Conservation (phyloP, 2,888 invertebrate genomes). For the Drosophila mayaguana region DNA sequence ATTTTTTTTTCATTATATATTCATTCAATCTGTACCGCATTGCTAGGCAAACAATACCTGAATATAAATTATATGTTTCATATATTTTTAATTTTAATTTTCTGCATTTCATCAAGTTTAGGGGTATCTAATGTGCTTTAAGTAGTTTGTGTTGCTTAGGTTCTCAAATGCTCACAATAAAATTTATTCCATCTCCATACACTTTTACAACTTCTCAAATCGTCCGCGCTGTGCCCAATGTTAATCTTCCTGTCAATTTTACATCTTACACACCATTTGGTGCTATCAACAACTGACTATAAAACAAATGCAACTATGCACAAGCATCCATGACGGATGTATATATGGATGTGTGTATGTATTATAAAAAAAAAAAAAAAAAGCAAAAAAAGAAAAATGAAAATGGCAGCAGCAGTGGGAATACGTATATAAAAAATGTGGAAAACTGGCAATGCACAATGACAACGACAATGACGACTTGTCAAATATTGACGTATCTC, state of each 20-base stretch:
- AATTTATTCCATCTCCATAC: too few species aligned
- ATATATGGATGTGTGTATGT: constrained; percentile 3
- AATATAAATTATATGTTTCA: too few species aligned
- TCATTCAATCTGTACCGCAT: too few species aligned
- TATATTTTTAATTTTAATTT: too few species aligned
- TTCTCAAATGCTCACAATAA: too few species aligned
- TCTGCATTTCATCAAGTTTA: too few species aligned
- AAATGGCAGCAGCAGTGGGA: constrained; percentile 11
- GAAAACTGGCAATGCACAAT: constrained; percentile 56
- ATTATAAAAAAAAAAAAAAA: neutral
- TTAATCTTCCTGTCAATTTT: constrained; percentile 35
- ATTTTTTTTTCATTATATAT: too few species aligned
- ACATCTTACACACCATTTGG: constrained; percentile 59
- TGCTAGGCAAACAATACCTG: too few species aligned
- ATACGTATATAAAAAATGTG: constrained; percentile 25
- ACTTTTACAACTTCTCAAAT: constrained; percentile 11
- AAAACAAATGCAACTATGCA: constrained; percentile 68
- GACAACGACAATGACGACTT: constrained; percentile 79
- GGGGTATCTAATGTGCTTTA: too few species aligned
- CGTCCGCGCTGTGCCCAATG: constrained; percentile 31
- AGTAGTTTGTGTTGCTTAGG: too few species aligned
- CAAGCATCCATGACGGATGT: constrained; percentile 51
- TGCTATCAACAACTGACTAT: constrained; percentile 40
- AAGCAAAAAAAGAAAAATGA: constrained; percentile 3
- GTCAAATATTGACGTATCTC: constrained; percentile 82